Conservation (phyloP, 1,140 invertebrate genomes). For the Ylistrum balloti region DNA sequence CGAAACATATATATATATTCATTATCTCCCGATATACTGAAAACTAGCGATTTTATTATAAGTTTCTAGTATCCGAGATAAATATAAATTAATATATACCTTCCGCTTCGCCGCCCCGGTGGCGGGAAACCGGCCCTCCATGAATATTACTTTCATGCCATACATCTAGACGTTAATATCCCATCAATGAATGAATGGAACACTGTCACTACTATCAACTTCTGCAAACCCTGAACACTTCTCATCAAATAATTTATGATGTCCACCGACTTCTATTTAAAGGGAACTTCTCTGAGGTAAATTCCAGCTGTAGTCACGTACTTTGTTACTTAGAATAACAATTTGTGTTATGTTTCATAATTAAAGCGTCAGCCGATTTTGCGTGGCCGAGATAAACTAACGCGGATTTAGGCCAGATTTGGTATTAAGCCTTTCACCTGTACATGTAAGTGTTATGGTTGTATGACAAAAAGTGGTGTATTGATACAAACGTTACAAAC, state of each 20-base stretch:
- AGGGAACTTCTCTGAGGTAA: background rate
- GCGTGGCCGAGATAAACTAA: too few relatives aligned
- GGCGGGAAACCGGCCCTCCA: slow-evolving; percentile 25
- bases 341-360: slow-evolving; percentile 11
- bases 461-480: too few relatives aligned
- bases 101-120: background rate
- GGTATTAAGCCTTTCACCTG: too few relatives aligned
- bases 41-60: too few relatives aligned
- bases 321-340: background rate
- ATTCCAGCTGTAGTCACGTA: background rate
- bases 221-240: background rate
- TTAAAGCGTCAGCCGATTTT: too few relatives aligned
- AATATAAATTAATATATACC: background rate
- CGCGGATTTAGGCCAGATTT: too few relatives aligned
- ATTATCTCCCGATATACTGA: too few relatives aligned
- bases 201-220: background rate
- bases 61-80: too few relatives aligned
- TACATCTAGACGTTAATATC: background rate
- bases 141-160: background rate
- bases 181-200: background rate
- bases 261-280: background rate
- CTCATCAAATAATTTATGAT: too few relatives aligned
- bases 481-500: too few relatives aligned
- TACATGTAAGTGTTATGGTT: too few relatives aligned
- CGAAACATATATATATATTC: too few relatives aligned